Conservation (phyloP, 1,140 invertebrate species). For the Drosophila tristis region DNA sequence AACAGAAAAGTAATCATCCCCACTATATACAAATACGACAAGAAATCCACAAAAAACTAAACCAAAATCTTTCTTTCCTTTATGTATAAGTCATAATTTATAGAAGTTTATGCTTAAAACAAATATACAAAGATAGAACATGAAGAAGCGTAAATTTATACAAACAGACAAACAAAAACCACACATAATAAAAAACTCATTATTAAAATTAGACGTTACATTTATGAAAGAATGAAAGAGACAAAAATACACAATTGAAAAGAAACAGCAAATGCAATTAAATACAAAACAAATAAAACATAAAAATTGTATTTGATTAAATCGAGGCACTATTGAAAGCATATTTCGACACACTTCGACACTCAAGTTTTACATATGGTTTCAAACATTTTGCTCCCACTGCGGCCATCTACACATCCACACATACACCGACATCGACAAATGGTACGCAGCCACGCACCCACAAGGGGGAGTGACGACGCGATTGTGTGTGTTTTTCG, state of each 20-base stretch:
- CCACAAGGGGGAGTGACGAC: too few species aligned
- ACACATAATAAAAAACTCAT: slow-evolving; percentile 61
- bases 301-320: slow-evolving; percentile 61
- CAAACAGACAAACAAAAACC: slow-evolving; percentile 53
- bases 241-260: slow-evolving; percentile 56
- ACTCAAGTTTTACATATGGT: slow-evolving; percentile 67
- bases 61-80: slow-evolving; percentile 77
- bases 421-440: background rate
- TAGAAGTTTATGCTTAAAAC: slow-evolving; percentile 42
- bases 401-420: slow-evolving; percentile 24
- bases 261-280: slow-evolving; percentile 78
- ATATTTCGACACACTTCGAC: slow-evolving; percentile 20
- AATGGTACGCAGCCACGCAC: too few species aligned
- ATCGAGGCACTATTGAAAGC: slow-evolving; percentile 29
- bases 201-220: slow-evolving; percentile 83
- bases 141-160: slow-evolving; percentile 44
- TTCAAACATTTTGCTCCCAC: slow-evolving; percentile 58
- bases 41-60: slow-evolving; percentile 46
- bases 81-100: slow-evolving; percentile 77
- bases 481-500: slow-evolving; percentile 12
- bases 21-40: slow-evolving; percentile 71
- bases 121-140: slow-evolving; percentile 31
- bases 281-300: slow-evolving; percentile 75
- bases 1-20: slow-evolving; percentile 72
- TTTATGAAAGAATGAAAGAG: slow-evolving; percentile 81